A percentile compares a stretch with the other conserved stretches of the same genome.
Conservation (phyloP, 1,140 invertebrate species). For the Diabrotica undecimpunctata region DNA sequence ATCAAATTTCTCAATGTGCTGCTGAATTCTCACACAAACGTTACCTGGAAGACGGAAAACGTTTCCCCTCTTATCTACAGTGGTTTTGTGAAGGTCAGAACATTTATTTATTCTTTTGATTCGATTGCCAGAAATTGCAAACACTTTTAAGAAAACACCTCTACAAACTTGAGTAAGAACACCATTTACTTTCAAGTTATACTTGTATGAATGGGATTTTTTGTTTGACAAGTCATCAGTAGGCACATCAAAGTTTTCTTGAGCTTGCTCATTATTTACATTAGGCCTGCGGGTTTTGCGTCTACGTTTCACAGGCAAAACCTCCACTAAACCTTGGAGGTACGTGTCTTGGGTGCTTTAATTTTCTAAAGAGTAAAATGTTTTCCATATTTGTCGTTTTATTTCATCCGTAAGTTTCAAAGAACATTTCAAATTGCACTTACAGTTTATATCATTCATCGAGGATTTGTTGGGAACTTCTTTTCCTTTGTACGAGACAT, state of each 20-base stretch:
- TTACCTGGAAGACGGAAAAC: neutral
- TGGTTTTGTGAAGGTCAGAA: too few relatives aligned
- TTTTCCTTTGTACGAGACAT: neutral
- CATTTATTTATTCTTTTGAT: neutral
- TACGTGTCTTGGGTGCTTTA: neutral
- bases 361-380: neutral
- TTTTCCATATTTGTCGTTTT: neutral
- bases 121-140: too few relatives aligned
- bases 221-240: too few relatives aligned
- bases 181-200: too few relatives aligned
- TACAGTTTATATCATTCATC: neutral
- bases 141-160: too few relatives aligned
- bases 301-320: too few relatives aligned
- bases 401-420: neutral
- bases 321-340: too few relatives aligned
- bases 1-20: neutral
- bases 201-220: too few relatives aligned
- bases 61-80: neutral
- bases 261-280: too few relatives aligned
- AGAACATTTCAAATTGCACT: neutral
- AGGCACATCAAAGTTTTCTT: too few relatives aligned
- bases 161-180: too few relatives aligned
- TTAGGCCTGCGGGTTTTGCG: too few relatives aligned
- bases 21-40: neutral
- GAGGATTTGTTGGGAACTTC: neutral